These are phyloP conservation scores for Drosophila melanica DNA, from an alignment of 1,140 invertebrate genomes.

Conservation along the genomic window DNA sequence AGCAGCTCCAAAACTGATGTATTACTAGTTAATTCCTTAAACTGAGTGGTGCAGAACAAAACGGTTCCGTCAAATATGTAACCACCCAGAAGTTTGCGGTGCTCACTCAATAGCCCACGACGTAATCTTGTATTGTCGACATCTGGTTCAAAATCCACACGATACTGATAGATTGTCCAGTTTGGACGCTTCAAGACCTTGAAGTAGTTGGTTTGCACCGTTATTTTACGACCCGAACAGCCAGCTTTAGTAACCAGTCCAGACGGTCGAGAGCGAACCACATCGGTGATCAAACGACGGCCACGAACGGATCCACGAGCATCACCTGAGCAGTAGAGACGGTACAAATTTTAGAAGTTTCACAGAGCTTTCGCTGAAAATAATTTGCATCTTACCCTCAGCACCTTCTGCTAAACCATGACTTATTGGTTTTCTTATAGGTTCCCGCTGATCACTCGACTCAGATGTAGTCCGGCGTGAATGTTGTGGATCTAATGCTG, in stretches of 20 bases:
- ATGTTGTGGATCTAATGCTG: not conserved
- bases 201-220: slow-evolving; percentile 90
- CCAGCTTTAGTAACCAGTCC: slow-evolving; percentile 57
- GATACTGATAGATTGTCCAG: slow-evolving; percentile 92
- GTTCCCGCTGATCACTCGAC: not conserved
- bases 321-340: slow-evolving; percentile 37
- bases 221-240: slow-evolving; percentile 39
- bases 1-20: slow-evolving; percentile 50
- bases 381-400: slow-evolving; percentile 22
- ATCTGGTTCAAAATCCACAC: slow-evolving; percentile 91
- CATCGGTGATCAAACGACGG: slow-evolving; percentile 60
- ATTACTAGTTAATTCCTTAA: slow-evolving; percentile 26
- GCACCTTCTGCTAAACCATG: not conserved
- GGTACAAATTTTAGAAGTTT: not conserved
- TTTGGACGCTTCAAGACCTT: slow-evolving; percentile 87
- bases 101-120: slow-evolving; percentile 56
- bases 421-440: not conserved
- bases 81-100: slow-evolving; percentile 62
- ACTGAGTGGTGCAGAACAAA: slow-evolving; percentile 73
- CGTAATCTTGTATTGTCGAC: slow-evolving; percentile 65
- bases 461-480: not conserved
- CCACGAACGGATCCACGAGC: slow-evolving; percentile 69
- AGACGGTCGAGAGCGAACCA: slow-evolving; percentile 62
- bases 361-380: not conserved
- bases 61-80: slow-evolving; percentile 86